Conservation (phyloP, 2,113 vertebrate species). For the Salvelinus namaycush region DNA sequence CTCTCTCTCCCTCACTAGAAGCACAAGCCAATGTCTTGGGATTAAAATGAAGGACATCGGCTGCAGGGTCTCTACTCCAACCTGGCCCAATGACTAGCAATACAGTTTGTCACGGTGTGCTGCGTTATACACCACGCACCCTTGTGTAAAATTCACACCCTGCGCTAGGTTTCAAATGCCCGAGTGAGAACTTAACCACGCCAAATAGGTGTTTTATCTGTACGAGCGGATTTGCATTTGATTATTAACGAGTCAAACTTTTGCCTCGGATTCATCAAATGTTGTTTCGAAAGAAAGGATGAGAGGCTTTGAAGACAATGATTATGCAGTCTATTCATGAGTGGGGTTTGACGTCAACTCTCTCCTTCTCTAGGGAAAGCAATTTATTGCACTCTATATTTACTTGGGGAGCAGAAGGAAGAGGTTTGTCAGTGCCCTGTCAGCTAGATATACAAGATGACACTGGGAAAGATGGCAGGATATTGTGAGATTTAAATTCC, state of each 20-base stretch:
- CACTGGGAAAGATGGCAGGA: conserved; percentile 18
- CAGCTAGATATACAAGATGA: conserved; percentile 37
- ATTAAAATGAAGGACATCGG: conserved; percentile 35
- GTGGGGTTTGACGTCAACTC: conserved; percentile 62
- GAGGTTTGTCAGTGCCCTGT: conserved; percentile 40
- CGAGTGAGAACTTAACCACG: not conserved
- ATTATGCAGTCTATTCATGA: conserved; percentile 55
- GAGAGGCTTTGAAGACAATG: conserved; percentile 42
- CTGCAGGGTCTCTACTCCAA: not conserved
- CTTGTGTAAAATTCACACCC: not conserved
- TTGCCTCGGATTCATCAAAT: not conserved
- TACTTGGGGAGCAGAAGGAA: conserved; percentile 21
- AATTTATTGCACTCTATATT: conserved; percentile 55
- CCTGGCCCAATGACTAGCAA: not conserved
- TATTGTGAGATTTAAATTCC: conserved; percentile 45
- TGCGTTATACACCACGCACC: not conserved
- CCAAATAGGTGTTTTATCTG: too few species aligned
- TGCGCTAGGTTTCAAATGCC: conserved; percentile 16
- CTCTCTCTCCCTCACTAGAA: not conserved
- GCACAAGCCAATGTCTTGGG: not conserved
- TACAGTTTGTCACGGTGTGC: not conserved
- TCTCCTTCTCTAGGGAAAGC: conserved; percentile 49
- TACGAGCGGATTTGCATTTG: conserved; percentile 14
- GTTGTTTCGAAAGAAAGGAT: conserved; percentile 24
- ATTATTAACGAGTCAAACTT: not conserved